Base-by-base conservation (phyloP, 2,797 vertebrate species). In the Miichthys miiuy region DNA sequence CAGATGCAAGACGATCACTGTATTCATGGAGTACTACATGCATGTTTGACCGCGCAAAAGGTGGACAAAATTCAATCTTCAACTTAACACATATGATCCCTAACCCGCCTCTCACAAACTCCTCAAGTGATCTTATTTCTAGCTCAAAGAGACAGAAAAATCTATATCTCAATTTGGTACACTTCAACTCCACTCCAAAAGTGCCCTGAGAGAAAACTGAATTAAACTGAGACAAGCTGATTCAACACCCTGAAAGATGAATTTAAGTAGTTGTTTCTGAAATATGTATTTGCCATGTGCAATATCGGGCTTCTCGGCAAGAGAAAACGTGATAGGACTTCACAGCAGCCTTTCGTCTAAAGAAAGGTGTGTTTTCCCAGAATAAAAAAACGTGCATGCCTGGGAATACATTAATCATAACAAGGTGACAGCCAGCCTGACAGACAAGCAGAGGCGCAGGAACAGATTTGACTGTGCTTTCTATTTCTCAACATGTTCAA, bases 111-210 rank as follows among this genome's bases (percentile, higher is more conserved):
- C 83, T 89, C 86, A 80, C 88, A 91, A 91, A 89, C 88, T 92
- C 89, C 85, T 92, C 90, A 89, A 93, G 88, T 87, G 88, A 93
- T 93, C 88, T 90, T 91, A 91, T 91, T 94, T 87, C 88, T 78
- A 73, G 84, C 91, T 89, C 92, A 92, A 92, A 92, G 88, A 94
- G 90, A 94, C 92, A 93, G 90, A 92, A 91, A 94, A 94, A 94
- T 94, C 93, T 86, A 94, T 94, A 93, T 92, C 91, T 93, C 94
- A 93, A 93, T 94, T 93, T 93, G 91, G 92, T 92, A 91, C 92
- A 93, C 92, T 94, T 94, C 92, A 94, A 88, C 91, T 91, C 86
- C 84, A 83, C 90, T 93, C 91, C 85, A 82, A 91, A 91, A 91
- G 88, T 81, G 92, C 89, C 93, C 89, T 73, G 82, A 88, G 92